Base-by-base conservation (phyloP, 2,888 invertebrate genomes). In the Mechanitis messenoides region DNA sequence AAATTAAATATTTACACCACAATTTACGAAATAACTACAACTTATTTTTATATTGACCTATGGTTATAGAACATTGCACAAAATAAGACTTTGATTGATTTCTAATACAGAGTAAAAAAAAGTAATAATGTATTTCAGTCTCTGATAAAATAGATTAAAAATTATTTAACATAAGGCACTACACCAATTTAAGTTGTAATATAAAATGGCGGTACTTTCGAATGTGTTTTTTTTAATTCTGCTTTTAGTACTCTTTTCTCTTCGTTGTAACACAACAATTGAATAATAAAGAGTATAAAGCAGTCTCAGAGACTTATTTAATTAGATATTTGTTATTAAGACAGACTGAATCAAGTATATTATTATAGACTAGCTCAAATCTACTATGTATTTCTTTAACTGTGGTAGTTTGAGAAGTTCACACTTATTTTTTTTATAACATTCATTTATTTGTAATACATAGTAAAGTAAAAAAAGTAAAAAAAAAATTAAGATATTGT, bases 261-360 rank as follows among this genome's bases (percentile, higher is more conserved):
- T 81, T 84, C 83, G 70, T 55, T 73, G 65, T 65, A 33, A 53
- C 28, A 54, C 47, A 56, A 50, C 46, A 20, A 20, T 61, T 69
- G 68, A 73, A 70, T 77, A 53, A 63, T 69, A 80, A 85, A 85
- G 84, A 80, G 79, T 83, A 83, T 74, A 71, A 84, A 85, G 83
- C 79, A 79, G 69, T 45, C 20, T 47, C 33, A 55, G 12, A 12
- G 6, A 28, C 28, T 38, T 3, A 33, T 42, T 45, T 58, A 58
- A 53, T 50, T 33, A 9, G 20, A 31, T 58, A n/a, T 42, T 9
- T 33, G 38, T 45, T 54, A n/a, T 47, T 46, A 33, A 20, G 31
- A 6, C n/a, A 47, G 12, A 11, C 28, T 38, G 50, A 28, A 20
- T 50, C n/a, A 6, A 50, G 42, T 42, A 42, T 42, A 42, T 42